Base-by-base conservation (phyloP, 1,140 invertebrate species). In the Bombus turneri region DNA sequence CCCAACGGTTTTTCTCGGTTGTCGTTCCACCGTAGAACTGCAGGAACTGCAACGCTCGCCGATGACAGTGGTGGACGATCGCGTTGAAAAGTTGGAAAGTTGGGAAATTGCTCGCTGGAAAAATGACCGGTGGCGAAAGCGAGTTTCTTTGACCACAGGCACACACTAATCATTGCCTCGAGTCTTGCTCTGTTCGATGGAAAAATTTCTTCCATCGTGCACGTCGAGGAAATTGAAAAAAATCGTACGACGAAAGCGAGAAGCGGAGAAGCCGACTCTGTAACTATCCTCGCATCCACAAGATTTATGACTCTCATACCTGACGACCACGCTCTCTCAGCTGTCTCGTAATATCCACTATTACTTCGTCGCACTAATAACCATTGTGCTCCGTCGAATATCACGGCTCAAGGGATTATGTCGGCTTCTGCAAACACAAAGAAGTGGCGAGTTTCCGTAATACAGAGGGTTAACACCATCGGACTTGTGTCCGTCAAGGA, bases 371-470 rank as follows among this genome's bases (percentile, higher is more conserved):
- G 9, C 57, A 77, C 53, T 62, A n/a, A 77, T 77, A 68, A 68
- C 31, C 77, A 79, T 79, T 18, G 41, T 47, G 62, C 31, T 22
- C 13, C 25, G 25, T 39, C 2, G 10, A 39, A 62, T 77, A 34
- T 57, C 37, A n/a, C 53, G 37, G 37, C 34, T 39, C 8, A 77
- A 41, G 6, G 57, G 57, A 77, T 77, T 62, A 62, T 57, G 25
- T 64, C 8, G 77, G 41, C 77, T 47, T 79, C 25, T 28, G 59
- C 34, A 78, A 66, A 78, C 39, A 43, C n/a, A n/a, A 66, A 76
- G 43, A 43, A 13, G 6, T 12, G 2, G 8, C 1, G 59, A 22
- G 73, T 57, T 13, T 75, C 3, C 22, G 8, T 75, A n/a, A n/a
- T 53, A 12, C 10, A 53, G 9, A 18, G 22, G 13, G 43, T n/a